Base-by-base conservation (phyloP, 2,113 vertebrate species). In the Perognathus longimembris region DNA sequence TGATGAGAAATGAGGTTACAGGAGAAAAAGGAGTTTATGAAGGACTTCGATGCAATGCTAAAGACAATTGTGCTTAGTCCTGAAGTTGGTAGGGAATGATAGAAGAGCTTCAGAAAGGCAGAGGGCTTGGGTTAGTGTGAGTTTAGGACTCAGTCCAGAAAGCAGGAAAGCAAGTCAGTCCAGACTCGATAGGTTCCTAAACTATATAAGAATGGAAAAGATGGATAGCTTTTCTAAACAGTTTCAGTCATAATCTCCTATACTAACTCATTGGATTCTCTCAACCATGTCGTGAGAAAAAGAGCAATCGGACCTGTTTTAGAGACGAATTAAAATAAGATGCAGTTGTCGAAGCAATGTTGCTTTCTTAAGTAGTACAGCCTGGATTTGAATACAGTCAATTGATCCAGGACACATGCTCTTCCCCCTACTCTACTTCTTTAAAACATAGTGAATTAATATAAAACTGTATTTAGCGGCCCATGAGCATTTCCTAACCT, bases 401-500 rank as follows among this genome's bases (percentile, higher is more conserved):
- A 42, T 26, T 73, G 28, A 50, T 77, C n/a, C 2, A 85, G 42
- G 64, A 73, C 9, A 22, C 42, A 84, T 6, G 8, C 2, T 73
- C 71, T 84, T 76, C 45, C 10, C 1, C 30, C 34, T 70, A 30
- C 20, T 75, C 73, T 89, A 66, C 69, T 28, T 87, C 66, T 50
- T 61, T 54, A 7, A 9, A 40, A 75, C 64, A 94, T 12, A 90
- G 40, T 81, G 73, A 63, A 81, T 94, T 91, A 84, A 94, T 82
- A 91, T 42, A 75, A 95, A 94, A 78, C 74, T 85, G 32, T 78
- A 78, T 64, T 95, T 85, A 91, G 70, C 73, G 63, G 22, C 59
- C 93, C 4, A 59, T 73, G 75, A 87, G 84, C 69, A 91, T 93
- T 94, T 96, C 15, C 57, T 85, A 89, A 89, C 67, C 69, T 30